These are phyloP conservation scores for Hypomecis atomaria DNA, from an alignment of 2,888 invertebrate genomes.

Conservation along the genomic window DNA sequence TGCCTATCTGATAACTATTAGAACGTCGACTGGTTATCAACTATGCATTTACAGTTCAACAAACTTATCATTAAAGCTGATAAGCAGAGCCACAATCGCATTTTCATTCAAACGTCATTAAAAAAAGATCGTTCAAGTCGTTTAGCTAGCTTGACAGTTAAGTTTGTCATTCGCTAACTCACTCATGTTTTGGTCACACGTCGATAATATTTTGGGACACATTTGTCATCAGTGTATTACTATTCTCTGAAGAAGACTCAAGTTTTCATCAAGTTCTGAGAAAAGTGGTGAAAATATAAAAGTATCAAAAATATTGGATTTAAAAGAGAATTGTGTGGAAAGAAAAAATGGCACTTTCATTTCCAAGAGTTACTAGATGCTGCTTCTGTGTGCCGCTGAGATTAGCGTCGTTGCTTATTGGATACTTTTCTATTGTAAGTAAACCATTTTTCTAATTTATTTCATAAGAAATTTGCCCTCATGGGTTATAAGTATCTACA, in stretches of 20 bases:
- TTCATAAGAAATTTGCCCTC: neutral
- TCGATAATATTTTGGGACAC: slow-evolving; percentile 12
- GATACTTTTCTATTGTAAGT: slow-evolving; percentile 75
- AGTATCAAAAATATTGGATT: neutral
- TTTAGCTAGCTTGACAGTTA: neutral
- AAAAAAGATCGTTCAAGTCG: neutral
- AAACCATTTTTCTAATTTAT: neutral
- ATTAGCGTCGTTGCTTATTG: slow-evolving; percentile 68
- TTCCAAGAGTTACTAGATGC: slow-evolving; percentile 64
- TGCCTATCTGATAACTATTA: slow-evolving; percentile 30
- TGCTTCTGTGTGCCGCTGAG: slow-evolving; percentile 69
- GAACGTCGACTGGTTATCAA: slow-evolving; percentile 11
- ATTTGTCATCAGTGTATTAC: slow-evolving; percentile 9
- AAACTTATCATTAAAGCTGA: neutral
- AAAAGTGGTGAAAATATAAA: neutral
- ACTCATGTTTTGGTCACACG: slow-evolving; percentile 23
- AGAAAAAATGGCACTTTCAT: slow-evolving; percentile 44
- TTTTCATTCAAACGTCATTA: neutral
- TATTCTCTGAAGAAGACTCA: neutral
- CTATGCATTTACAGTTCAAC: slow-evolving; percentile 16
- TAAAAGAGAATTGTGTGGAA: neutral
- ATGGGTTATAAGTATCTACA: too few relatives aligned
- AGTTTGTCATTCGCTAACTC: neutral
- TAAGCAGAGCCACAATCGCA: neutral
- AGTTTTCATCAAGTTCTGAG: neutral